A percentile compares a stretch with the other conserved stretches of the same genome.
Evolutionary conservation across 2,113 vertebrate species (phyloP).

Genomic region (Oreochromis niloticus): DNA sequence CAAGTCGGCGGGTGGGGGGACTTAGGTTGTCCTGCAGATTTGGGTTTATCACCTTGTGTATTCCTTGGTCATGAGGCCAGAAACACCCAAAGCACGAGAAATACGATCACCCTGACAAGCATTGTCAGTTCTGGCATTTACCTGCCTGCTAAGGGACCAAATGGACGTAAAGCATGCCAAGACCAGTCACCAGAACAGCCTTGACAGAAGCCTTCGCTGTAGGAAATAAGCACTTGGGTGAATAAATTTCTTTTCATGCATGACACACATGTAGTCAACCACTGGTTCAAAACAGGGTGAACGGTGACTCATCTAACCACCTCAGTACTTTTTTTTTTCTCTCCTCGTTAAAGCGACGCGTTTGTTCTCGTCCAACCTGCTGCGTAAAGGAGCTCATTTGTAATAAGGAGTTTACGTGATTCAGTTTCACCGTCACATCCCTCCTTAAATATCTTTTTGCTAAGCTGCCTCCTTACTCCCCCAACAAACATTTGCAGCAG

Average conservation of each 20-base stretch:
- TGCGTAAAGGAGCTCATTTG: background rate
- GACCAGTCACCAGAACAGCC: constrained; percentile 18
- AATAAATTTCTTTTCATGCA: constrained; percentile 38
- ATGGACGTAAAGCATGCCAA: constrained; percentile 3
- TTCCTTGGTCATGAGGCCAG: background rate
- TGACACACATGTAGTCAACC: constrained; percentile 36
- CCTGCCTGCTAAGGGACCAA: constrained; percentile 9
- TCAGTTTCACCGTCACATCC: background rate
- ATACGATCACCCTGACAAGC: background rate
- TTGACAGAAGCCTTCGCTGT: constrained; percentile 47
- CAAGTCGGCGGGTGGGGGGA: background rate
- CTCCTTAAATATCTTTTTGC: background rate
- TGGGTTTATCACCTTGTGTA: constrained; percentile 10
- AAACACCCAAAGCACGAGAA: background rate
- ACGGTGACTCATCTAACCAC: constrained; percentile 44
- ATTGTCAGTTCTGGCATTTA: constrained; percentile 23
- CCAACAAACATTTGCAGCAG: background rate
- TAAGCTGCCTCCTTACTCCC: background rate
- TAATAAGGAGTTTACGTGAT: background rate
- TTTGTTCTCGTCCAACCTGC: constrained; percentile 18
- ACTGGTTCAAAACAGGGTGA: constrained; percentile 35
- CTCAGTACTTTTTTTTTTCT: background rate
- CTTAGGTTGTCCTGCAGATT: background rate
- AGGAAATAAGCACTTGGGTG: constrained; percentile 34
- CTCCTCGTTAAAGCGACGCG: background rate